A percentile compares a stretch with the other conserved stretches of the same genome.
Conservation (phyloP, 2,797 vertebrate species). For the Oreochromis grahami region DNA sequence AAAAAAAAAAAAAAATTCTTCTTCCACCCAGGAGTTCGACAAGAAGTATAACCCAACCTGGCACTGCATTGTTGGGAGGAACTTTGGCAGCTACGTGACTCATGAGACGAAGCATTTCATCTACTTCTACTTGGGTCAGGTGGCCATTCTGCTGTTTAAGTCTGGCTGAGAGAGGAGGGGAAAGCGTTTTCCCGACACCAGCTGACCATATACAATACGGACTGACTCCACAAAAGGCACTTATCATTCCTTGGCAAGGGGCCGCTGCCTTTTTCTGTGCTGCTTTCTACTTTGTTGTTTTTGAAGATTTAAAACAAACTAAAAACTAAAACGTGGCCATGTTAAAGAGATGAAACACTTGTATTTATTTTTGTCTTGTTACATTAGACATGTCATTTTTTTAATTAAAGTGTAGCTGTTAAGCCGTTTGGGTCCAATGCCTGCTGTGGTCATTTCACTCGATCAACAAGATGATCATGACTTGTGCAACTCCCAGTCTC, state of each 20-base stretch:
- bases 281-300: slow-evolving; percentile 78
- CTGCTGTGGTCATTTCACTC: slow-evolving; percentile 39
- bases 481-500: not conserved
- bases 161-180: slow-evolving; percentile 80
- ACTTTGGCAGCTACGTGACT: slow-evolving; percentile 96
- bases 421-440: slow-evolving; percentile 53
- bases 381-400: slow-evolving; percentile 72
- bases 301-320: slow-evolving; percentile 33
- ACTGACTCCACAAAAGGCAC: slow-evolving; percentile 83
- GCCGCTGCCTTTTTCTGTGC: slow-evolving; percentile 78
- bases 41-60: slow-evolving; percentile 98
- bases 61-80: slow-evolving; percentile 97
- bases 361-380: slow-evolving; percentile 92
- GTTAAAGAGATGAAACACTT: slow-evolving; percentile 78
- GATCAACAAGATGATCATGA: no score
- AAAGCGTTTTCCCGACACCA: slow-evolving; percentile 14
- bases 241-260: slow-evolving; percentile 83
- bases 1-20: not conserved
- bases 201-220: slow-evolving; percentile 74
- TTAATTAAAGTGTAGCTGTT: slow-evolving; percentile 74
- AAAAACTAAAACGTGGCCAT: slow-evolving; percentile 60
- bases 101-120: slow-evolving; percentile 99
- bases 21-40: slow-evolving; percentile 86
- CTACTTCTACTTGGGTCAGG: slow-evolving; percentile 98
- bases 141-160: slow-evolving; percentile 97